Evolutionary conservation across 2,797 vertebrate genomes (phyloP).

Genomic region (Labeo calbasu): DNA sequence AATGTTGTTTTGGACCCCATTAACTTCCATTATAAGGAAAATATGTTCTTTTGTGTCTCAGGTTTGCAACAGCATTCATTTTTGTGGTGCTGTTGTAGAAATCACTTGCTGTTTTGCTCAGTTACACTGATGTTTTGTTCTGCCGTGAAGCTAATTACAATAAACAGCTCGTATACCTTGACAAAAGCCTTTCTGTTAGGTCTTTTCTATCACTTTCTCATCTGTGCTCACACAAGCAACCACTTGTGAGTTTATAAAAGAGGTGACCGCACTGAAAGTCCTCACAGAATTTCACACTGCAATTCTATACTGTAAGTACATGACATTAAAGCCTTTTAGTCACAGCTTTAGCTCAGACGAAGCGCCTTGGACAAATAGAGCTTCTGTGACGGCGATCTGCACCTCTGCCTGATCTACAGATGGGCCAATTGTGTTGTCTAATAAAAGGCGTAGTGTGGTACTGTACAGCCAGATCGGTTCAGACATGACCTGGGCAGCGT

Average conservation of each 20-base stretch:
- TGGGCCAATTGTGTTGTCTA: constrained; percentile 53
- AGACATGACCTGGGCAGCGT: constrained; percentile 53
- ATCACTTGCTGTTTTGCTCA: constrained; percentile 37
- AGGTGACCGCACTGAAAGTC: constrained; percentile 35
- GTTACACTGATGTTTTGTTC: constrained; percentile 41
- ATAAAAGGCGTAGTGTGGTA: constrained; percentile 55
- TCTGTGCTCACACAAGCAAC: not conserved
- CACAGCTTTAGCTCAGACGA: constrained; percentile 46
- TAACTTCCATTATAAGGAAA: not conserved
- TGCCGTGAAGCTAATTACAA: constrained; percentile 18
- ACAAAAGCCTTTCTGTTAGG: constrained; percentile 28
- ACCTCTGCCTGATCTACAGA: constrained; percentile 58
- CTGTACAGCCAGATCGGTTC: constrained; percentile 50
- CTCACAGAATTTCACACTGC: constrained; percentile 42
- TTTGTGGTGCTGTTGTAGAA: constrained; percentile 21
- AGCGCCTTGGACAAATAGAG: constrained; percentile 45
- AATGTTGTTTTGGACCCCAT: not conserved
- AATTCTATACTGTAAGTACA: constrained; percentile 54
- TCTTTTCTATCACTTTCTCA: constrained; percentile 42
- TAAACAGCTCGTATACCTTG: constrained; percentile 34
- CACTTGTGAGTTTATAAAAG: constrained; percentile 43
- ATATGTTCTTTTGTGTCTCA: not conserved
- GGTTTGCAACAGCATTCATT: not conserved
- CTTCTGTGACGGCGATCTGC: constrained; percentile 48
- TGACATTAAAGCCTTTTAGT: constrained; percentile 50